Evolutionary conservation across 2,888 invertebrate genomes (phyloP), one percentile per base, ranked within the genome.

Genomic region (Xanthia togata): DNA sequence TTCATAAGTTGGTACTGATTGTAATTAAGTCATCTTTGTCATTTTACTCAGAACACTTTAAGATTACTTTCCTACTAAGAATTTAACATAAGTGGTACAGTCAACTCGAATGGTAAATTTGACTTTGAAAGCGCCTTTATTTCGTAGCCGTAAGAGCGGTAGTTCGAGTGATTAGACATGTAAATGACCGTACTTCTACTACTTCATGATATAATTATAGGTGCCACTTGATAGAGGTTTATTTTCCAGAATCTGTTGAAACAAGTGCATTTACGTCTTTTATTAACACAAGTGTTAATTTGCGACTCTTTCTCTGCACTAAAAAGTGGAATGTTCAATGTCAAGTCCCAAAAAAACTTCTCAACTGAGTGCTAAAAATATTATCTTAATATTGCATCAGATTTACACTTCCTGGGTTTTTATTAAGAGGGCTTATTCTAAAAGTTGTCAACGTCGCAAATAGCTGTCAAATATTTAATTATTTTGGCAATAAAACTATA

Each of bases 271-370:
- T 26, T 26, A 60, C 9, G 17, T 62, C 2, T 62, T n/a, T n/a
- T n/a, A 63, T 41, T 17, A 41, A 50, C 12, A 63, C 47, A 63
- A 26, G 81, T 78, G 77, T 31, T 78, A 73, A 81, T 41, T 55
- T 55, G 31, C 14, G 17, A 35, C n/a, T 4, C 0, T 63, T 23
- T 38, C 6, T 57, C n/a, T 73, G 47, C 12, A 57, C 20, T 31
- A 63, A 41, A 53, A 60, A 17, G 1, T 53, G 23, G 4, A 53
- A 60, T 38, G 17, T 14, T 44, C 74, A 74, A 57, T 73, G 57
- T 26, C 20, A 57, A 53, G 41, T 17, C 1, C 2, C 11, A 50
- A 81, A 73, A 78, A 41, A 17, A 14, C 4, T 55, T 62, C 6
- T 35, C 9, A 63, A n/a, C 8, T 5, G 0, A 47, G 73, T 73